Evolutionary conservation across 2,888 invertebrate species (phyloP), one percentile per base, ranked within the genome.

Genomic region (Hymenopus coronatus): DNA sequence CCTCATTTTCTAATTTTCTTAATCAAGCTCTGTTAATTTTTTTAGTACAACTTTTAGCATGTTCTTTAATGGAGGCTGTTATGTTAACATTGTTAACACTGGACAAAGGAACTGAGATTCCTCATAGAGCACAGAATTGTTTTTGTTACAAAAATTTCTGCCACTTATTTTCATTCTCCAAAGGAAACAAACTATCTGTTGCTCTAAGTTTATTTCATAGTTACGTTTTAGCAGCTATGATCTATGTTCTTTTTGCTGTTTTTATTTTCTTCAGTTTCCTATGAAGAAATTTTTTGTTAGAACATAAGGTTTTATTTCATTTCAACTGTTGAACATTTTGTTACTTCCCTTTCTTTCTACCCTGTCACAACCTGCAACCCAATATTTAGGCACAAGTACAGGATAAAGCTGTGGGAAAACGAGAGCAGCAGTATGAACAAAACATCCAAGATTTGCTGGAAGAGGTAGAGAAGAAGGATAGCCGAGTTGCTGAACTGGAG

Each of bases 401-500:
- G 83, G 89, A 88, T 81, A 88, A 88, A 86, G 84, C 88, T 85
- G 88, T 88, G 88, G 89, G 88, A 27, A 86, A n/a, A 84, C 27
- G 83, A 28, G 83, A 87, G 33, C 28, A 88, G 82, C 28, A 82
- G 40, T 40, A 83, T 0, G 20, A 28, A 28, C 40, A 88, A 15
- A 88, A 28, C n/a, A 82, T 88, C n/a, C n/a, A 83, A 15, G 83
- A 88, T 30, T 25, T 88, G 30, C n/a, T 54, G 28, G 84, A 46
- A 30, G 30, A 84, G 25, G 54, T 70, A 46, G 46, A 54, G 84
- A 84, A 84, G 28, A 84, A 40, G 12, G 88, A 84, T 30, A 14
- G 46, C 85, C 40, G 94, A 91, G 94, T 95, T 87, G 94, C 94
- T 27, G 94, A 95, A 91, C 94, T 95, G 91, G 95, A 95, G 91